Percentiles rank a stretch among this genome's conserved stretches.
Conservation (phyloP, 2,113 vertebrate species). For the Pipa parva region DNA sequence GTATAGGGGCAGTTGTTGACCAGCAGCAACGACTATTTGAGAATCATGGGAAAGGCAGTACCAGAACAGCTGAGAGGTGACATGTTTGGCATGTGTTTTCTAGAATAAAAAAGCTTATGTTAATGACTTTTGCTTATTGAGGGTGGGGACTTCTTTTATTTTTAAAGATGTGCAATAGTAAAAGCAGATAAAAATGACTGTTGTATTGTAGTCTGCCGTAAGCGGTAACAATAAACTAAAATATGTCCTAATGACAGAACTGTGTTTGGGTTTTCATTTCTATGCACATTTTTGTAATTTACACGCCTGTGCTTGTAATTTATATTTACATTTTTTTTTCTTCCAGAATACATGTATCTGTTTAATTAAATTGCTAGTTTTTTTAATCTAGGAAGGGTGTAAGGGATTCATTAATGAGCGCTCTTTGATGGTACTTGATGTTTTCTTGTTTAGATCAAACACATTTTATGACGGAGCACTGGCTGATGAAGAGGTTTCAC, state of each 20-base stretch:
- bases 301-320: conserved; percentile 48
- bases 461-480: conserved; percentile 53
- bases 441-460: conserved; percentile 61
- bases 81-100: too few relatives aligned
- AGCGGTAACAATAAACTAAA: conserved; percentile 31
- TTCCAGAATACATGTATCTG: conserved; percentile 55
- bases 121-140: too few relatives aligned
- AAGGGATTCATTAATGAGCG: conserved; percentile 59
- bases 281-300: conserved; percentile 29
- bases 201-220: too few relatives aligned
- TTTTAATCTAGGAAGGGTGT: conserved; percentile 54
- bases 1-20: too few relatives aligned
- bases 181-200: too few relatives aligned
- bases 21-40: too few relatives aligned
- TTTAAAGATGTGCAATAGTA: too few relatives aligned
- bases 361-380: conserved; percentile 64
- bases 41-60: too few relatives aligned
- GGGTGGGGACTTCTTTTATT: too few relatives aligned
- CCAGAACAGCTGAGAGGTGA: too few relatives aligned
- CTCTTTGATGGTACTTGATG: conserved; percentile 54
- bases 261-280: neutral
- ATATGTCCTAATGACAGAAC: conserved; percentile 25
- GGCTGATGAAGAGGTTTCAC: conserved; percentile 60
- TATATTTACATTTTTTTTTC: conserved; percentile 52
- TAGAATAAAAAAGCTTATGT: too few relatives aligned